These are phyloP conservation scores for Tenodera sinensis DNA, from an alignment of 2,888 invertebrate species.

Conservation along the genomic window DNA sequence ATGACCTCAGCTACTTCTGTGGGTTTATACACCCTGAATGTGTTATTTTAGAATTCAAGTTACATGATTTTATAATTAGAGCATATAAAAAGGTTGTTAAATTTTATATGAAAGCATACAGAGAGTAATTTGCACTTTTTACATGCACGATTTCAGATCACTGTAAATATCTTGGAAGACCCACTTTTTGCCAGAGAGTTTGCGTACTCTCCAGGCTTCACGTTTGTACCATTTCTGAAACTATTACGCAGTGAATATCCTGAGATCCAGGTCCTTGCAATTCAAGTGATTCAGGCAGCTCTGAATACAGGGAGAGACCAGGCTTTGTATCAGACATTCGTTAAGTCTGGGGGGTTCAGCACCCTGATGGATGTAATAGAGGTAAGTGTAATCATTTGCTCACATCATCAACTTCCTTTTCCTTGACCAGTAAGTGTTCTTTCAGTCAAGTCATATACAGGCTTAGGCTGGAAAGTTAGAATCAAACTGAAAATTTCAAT, in stretches of 20 bases:
- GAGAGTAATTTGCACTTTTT: not conserved
- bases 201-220: not conserved
- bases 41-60: not conserved
- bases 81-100: too few species aligned
- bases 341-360: constrained; percentile 40
- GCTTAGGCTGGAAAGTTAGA: too few species aligned
- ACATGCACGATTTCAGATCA: not conserved
- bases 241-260: constrained; percentile 39
- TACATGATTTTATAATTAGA: not conserved
- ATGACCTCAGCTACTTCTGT: too few species aligned
- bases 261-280: constrained; percentile 51
- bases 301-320: constrained; percentile 49
- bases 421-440: too few species aligned
- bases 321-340: constrained; percentile 51
- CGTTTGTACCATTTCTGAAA: not conserved
- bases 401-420: too few species aligned
- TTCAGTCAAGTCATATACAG: too few species aligned
- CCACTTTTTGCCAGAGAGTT: not conserved
- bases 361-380: not conserved
- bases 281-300: constrained; percentile 49
- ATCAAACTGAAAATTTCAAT: too few species aligned
- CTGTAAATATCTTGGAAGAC: not conserved
- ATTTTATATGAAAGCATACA: too few species aligned
- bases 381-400: not conserved
- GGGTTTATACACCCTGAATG: too few species aligned